These are phyloP conservation scores for Coendou prehensilis DNA, from an alignment of 2,797 vertebrate species.

Conservation along the genomic window DNA sequence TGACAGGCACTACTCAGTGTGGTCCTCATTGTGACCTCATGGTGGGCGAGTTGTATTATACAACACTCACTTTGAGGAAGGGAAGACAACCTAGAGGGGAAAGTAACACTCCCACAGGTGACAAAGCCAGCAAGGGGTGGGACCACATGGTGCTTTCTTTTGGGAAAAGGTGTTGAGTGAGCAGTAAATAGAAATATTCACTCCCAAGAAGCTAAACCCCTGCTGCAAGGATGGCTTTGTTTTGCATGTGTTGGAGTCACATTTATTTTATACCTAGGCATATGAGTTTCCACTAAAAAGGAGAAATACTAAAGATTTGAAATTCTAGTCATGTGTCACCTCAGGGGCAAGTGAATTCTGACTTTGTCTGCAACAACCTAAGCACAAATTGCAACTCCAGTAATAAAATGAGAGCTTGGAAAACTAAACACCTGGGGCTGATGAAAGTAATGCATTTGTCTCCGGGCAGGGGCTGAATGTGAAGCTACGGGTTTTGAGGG, in stretches of 20 bases:
- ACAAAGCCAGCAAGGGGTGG: neutral
- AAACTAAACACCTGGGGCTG: constrained; percentile 67
- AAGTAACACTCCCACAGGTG: fast-evolving
- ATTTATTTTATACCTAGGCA: neutral
- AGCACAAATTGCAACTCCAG: constrained; percentile 60
- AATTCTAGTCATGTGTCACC: constrained; percentile 50
- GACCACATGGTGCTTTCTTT: neutral
- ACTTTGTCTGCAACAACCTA: constrained; percentile 49
- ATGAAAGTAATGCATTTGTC: constrained; percentile 58
- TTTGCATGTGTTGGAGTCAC: neutral
- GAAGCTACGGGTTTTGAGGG: constrained; percentile 61
- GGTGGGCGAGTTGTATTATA: no score
- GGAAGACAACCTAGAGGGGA: neutral
- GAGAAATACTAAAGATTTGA: constrained; percentile 40
- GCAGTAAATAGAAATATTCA: neutral
- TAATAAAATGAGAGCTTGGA: constrained; percentile 62
- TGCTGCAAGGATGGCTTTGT: neutral
- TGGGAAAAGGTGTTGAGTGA: neutral
- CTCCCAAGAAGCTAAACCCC: neutral
- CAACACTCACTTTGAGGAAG: neutral
- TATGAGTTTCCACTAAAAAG: constrained; percentile 31
- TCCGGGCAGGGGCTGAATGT: constrained; percentile 38
- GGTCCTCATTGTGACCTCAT: neutral
- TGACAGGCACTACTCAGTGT: neutral
- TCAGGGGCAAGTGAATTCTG: constrained; percentile 69